Base-by-base conservation (phyloP, 2,113 vertebrate genomes). In the Nipponia nippon region DNA sequence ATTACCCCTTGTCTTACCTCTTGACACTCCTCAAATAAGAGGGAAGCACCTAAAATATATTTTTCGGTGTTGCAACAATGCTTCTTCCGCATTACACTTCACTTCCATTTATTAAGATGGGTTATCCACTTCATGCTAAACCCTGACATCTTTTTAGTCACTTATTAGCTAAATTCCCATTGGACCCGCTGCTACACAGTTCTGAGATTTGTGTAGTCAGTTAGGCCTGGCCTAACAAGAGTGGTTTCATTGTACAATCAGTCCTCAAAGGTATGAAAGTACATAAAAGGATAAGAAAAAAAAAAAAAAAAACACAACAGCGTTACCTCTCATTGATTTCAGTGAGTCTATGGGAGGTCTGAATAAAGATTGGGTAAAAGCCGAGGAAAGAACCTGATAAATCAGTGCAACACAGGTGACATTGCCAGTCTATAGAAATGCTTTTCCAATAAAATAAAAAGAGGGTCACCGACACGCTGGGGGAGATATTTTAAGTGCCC, bases 141-240 rank as follows among this genome's bases (percentile, higher is more conserved):
- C 46, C 53, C 49, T 80, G 53, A 78, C 73, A 87, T 87, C 84
- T 65, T 70, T 93, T 93, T 87, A 91, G 66, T 42, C 53, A 62
- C 53, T 96, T 95, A 89, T 87, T 87, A 95, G 58, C 66, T 89
- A 46, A 92, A 94, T 84, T 94, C 89, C 83, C 66, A 80, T 72
- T 4, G 0, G 61, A 72, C 44, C 80, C 82, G 36, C 76, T 90
- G 59, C 87, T 91, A 59, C 81, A 78, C 25, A 72, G 56, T 82
- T 94, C 49, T 93, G 65, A 92, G 47, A 80, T 75, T 92, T 81
- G 52, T 81, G 44, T 80, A 79, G 71, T 67, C 71, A 84, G 44
- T 94, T 93, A 92, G 78, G 15, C 46, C 85, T 58, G 52, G 69
- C 20, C 76, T 94, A 83, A 92, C 73, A 79, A 83, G 53, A 52